Percentiles rank a stretch among this genome's conserved stretches.
Evolutionary conservation across 1,140 invertebrate genomes (phyloP).

Genomic region (Neodiprion lecontei): DNA sequence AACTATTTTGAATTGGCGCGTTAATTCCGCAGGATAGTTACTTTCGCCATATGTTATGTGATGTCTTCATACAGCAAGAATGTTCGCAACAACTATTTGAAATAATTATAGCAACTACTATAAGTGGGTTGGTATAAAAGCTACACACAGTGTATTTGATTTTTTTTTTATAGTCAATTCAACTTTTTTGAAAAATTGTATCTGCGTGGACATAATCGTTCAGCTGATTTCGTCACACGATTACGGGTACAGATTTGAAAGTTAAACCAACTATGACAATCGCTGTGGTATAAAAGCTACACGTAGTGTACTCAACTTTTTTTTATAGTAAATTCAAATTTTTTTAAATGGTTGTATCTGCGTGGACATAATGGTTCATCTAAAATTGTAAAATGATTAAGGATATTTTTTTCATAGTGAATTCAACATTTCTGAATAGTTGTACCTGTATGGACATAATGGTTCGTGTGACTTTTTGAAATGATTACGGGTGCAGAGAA

Average conservation of each 20-base stretch:
- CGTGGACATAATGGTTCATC: background rate
- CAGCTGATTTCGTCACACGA: background rate
- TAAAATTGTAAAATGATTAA: background rate
- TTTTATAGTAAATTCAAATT: background rate
- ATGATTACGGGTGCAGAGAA: no score
- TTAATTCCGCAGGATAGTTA: no score
- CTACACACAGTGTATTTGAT: background rate
- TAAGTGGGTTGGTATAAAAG: background rate
- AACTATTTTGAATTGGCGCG: background rate
- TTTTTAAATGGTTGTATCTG: background rate
- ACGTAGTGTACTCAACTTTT: background rate
- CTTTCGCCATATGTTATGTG: no score
- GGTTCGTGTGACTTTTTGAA: no score
- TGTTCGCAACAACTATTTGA: no score
- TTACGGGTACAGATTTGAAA: background rate
- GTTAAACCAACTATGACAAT: background rate
- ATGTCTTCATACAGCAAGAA: no score
- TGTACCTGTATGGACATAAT: no score
- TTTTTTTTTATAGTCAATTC: background rate
- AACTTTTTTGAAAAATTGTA: background rate
- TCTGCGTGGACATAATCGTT: background rate
- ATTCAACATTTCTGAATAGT: no score
- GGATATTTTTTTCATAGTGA: no score
- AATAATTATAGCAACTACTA: no score
- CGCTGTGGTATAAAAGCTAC: background rate